A percentile compares a stretch with the other conserved stretches of the same genome.
Conservation (phyloP, 2,113 vertebrate species). For the Sinocyclocheilus maitianheensis region DNA sequence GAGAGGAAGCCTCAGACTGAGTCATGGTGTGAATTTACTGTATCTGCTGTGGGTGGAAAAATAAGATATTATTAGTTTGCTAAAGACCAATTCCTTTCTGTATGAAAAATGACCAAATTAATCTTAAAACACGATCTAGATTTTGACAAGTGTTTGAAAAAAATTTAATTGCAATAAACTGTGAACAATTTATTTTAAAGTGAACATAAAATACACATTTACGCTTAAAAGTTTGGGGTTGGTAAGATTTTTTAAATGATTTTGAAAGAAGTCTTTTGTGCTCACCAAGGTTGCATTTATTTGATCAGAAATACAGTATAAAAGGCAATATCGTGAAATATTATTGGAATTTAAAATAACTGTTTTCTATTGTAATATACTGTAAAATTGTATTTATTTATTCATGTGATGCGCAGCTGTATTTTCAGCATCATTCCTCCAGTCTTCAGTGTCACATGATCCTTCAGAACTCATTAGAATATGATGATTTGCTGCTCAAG, state of each 20-base stretch:
- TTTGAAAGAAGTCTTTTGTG: background rate
- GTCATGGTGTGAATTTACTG: constrained; percentile 53
- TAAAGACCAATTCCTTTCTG: background rate
- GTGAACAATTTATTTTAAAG: background rate
- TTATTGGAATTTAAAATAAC: background rate
- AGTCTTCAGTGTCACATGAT: background rate
- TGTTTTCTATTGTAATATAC: background rate
- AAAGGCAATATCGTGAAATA: background rate
- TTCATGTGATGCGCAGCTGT: background rate
- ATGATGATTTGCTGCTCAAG: background rate
- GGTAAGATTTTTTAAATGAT: background rate
- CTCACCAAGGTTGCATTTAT: background rate
- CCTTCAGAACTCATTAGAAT: background rate
- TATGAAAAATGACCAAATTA: constrained; percentile 13
- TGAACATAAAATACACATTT: background rate
- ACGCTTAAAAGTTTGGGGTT: background rate
- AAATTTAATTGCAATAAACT: background rate
- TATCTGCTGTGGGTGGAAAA: constrained; percentile 24
- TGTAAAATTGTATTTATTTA: background rate
- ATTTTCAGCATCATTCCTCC: background rate
- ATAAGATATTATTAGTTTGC: constrained; percentile 12
- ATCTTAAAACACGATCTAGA: background rate
- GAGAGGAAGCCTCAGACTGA: constrained; percentile 56
- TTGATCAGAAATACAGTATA: background rate
- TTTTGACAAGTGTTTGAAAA: background rate